These are phyloP conservation scores for Malurus alboscapulatus DNA, from an alignment of 2,113 vertebrate species.

Conservation along the genomic window DNA sequence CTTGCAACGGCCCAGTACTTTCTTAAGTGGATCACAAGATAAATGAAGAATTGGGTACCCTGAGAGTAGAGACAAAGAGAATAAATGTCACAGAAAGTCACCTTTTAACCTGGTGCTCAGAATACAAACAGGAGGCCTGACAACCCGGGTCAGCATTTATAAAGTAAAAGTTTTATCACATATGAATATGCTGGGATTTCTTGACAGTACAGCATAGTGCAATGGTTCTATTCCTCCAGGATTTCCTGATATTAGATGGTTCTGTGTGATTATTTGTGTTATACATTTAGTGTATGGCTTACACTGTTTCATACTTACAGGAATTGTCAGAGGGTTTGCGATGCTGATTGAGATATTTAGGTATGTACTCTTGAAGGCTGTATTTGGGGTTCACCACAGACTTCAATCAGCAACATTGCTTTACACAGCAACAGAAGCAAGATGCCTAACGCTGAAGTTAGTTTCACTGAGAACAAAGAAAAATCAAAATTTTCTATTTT, in stretches of 20 bases:
- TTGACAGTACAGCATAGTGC: neutral
- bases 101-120: neutral
- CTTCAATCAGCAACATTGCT: neutral
- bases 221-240: neutral
- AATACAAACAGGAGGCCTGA: neutral
- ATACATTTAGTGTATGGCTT: neutral
- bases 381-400: neutral
- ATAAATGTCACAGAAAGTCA: neutral
- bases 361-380: neutral
- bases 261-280: neutral
- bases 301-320: neutral
- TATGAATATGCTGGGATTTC: neutral
- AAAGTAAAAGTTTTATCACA: neutral
- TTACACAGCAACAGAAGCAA: neutral
- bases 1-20: neutral
- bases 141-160: neutral
- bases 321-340: neutral
- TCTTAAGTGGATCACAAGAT: neutral
- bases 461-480: neutral
- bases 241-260: neutral
- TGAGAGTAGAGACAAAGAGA: neutral
- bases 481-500: neutral
- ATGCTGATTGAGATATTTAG: neutral
- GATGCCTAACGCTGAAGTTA: neutral
- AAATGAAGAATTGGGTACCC: neutral